A percentile compares a stretch with the other conserved stretches of the same genome.
Conservation (phyloP, 2,797 vertebrate genomes). For the Ptychobarbus kaznakovi region DNA sequence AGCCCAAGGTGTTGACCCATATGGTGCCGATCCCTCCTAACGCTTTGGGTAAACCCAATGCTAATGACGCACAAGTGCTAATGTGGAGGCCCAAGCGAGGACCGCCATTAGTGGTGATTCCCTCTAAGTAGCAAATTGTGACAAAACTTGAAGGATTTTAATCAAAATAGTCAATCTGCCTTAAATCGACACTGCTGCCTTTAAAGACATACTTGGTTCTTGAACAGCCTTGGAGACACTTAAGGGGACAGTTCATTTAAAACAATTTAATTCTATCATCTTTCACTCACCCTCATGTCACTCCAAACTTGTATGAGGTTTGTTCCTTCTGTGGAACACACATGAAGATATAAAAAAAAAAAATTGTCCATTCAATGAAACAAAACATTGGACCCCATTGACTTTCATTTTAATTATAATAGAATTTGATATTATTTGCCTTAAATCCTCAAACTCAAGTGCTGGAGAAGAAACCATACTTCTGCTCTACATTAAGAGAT, state of each 20-base stretch:
- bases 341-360: neutral
- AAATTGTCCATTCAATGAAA: neutral
- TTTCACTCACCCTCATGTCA: neutral
- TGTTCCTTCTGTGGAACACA: neutral
- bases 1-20: conserved; percentile 91
- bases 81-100: conserved; percentile 98
- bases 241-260: neutral
- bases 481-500: neutral
- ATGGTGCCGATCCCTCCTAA: conserved; percentile 96
- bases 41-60: conserved; percentile 94
- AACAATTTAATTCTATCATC: neutral
- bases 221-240: conserved; percentile 45
- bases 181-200: conserved; percentile 81
- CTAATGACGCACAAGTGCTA: conserved; percentile 97
- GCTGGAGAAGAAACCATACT: neutral
- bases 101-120: conserved; percentile 91
- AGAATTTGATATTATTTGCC: conserved; percentile 30
- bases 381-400: neutral
- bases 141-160: conserved; percentile 14
- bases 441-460: conserved; percentile 34
- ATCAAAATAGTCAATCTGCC: conserved; percentile 72
- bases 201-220: conserved; percentile 68
- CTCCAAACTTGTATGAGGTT: neutral
- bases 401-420: neutral
- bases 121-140: conserved; percentile 84